A percentile compares a stretch with the other conserved stretches of the same genome.
Evolutionary conservation across 1,140 invertebrate species (phyloP).

Genomic region (Drosophila leontia): DNA sequence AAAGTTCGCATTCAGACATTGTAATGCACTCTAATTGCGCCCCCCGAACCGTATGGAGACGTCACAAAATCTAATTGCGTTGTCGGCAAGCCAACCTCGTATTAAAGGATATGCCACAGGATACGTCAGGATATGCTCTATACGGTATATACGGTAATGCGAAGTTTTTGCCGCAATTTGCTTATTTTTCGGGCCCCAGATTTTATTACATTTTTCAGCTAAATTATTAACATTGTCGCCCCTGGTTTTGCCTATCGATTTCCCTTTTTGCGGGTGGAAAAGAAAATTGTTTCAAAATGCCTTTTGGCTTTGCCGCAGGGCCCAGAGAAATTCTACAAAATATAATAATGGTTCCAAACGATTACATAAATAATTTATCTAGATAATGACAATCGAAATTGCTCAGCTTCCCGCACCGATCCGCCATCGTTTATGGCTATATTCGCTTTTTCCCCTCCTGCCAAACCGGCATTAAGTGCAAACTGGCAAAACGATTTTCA

Average conservation of each 20-base stretch:
- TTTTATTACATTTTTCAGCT: constrained; percentile 47
- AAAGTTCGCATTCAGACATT: constrained; percentile 43
- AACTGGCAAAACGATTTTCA: constrained; percentile 34
- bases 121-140: constrained; percentile 1
- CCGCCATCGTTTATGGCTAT: constrained; percentile 27
- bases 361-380: constrained; percentile 67
- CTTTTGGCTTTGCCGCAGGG: constrained; percentile 30
- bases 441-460: constrained; percentile 3
- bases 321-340: constrained; percentile 45
- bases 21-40: constrained; percentile 63
- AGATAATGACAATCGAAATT: constrained; percentile 57
- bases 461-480: constrained; percentile 19
- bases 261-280: constrained; percentile 10
- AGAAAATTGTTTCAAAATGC: constrained; percentile 50
- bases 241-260: constrained; percentile 26
- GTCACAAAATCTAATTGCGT: constrained; percentile 19
- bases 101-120: constrained; percentile 40
- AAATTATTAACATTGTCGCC: constrained; percentile 25
- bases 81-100: constrained; percentile 18
- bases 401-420: constrained; percentile 9
- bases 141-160: constrained; percentile 24
- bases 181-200: neutral
- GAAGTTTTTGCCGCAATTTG: constrained; percentile 47
- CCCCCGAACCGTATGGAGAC: constrained; percentile 7
- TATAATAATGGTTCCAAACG: constrained; percentile 36